Evolutionary conservation across 2,797 vertebrate genomes (phyloP).

Genomic region (Sciaenops ocellatus): DNA sequence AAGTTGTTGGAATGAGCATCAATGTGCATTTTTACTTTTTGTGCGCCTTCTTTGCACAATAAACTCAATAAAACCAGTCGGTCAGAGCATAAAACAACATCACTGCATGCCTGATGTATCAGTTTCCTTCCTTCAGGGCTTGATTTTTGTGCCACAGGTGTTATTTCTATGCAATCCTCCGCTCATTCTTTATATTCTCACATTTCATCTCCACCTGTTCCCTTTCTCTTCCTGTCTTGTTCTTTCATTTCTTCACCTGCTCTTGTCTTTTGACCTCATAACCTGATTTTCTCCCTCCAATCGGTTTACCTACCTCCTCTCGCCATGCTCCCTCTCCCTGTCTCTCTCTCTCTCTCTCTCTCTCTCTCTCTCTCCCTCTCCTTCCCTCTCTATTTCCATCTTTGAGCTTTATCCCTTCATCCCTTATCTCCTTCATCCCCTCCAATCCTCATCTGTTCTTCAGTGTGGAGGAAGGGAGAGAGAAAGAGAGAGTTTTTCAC

Average conservation of each 20-base stretch:
- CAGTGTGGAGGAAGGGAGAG: constrained; percentile 70
- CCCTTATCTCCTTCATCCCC: constrained; percentile 89
- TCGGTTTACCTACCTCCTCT: constrained; percentile 75
- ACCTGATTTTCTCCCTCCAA: constrained; percentile 80
- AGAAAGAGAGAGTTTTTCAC: constrained; percentile 81
- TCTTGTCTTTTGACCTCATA: constrained; percentile 80
- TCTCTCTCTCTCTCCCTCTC: constrained; percentile 46
- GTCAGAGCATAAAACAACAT: background rate
- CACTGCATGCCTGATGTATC: too few species aligned
- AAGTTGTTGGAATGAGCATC: background rate
- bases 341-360: constrained; percentile 23
- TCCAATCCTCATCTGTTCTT: constrained; percentile 86
- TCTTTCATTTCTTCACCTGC: constrained; percentile 61
- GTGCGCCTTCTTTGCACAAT: background rate
- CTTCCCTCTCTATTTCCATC: constrained; percentile 83
- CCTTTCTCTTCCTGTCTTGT: constrained; percentile 36
- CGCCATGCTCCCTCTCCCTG: constrained; percentile 48
- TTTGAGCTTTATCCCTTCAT: constrained; percentile 87
- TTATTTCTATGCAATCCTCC: background rate
- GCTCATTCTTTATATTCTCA: constrained; percentile 27
- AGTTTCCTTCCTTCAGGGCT: accelerated
- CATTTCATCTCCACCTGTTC: constrained; percentile 56
- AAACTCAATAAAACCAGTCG: background rate
- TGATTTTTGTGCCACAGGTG: background rate
- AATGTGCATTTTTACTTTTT: background rate